Evolutionary conservation across 2,888 invertebrate genomes (phyloP).

Genomic region (Gastrophysa polygoni): DNA sequence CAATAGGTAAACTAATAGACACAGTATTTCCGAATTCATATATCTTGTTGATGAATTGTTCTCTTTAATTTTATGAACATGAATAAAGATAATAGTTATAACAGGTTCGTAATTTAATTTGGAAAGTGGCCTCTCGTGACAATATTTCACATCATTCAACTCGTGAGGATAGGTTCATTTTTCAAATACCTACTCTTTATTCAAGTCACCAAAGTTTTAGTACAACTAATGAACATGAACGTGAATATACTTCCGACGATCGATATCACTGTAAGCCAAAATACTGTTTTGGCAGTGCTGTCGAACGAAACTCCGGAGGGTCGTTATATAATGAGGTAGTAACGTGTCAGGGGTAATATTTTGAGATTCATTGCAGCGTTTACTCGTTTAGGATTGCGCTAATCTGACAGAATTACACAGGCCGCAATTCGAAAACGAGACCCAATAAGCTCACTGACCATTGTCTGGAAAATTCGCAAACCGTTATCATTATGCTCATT

Average conservation of each 20-base stretch:
- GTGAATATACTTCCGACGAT: neutral
- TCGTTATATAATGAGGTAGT: conserved; percentile 56
- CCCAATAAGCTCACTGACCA: conserved; percentile 53
- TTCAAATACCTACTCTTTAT: too few species aligned
- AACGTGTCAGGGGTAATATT: conserved; percentile 58
- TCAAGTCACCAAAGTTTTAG: too few species aligned
- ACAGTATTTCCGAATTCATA: too few species aligned
- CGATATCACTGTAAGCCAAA: neutral
- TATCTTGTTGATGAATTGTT: too few species aligned
- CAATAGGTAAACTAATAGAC: too few species aligned
- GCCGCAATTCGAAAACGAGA: conserved; percentile 53
- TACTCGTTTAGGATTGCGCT: conserved; percentile 56
- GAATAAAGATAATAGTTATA: too few species aligned
- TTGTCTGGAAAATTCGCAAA: conserved; percentile 53
- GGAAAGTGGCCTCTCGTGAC: too few species aligned
- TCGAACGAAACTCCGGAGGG: conserved; percentile 18
- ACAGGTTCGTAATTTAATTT: too few species aligned
- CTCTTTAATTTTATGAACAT: too few species aligned
- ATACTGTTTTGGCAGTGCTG: conserved; percentile 11
- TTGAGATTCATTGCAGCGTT: conserved; percentile 55
- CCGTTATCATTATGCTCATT: conserved; percentile 38
- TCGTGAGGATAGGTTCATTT: too few species aligned
- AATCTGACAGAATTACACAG: conserved; percentile 59
- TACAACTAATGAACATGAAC: too few species aligned
- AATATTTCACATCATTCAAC: too few species aligned